Evolutionary conservation across 2,797 vertebrate genomes (phyloP).

Genomic region (Pangasius sanitwongsei): DNA sequence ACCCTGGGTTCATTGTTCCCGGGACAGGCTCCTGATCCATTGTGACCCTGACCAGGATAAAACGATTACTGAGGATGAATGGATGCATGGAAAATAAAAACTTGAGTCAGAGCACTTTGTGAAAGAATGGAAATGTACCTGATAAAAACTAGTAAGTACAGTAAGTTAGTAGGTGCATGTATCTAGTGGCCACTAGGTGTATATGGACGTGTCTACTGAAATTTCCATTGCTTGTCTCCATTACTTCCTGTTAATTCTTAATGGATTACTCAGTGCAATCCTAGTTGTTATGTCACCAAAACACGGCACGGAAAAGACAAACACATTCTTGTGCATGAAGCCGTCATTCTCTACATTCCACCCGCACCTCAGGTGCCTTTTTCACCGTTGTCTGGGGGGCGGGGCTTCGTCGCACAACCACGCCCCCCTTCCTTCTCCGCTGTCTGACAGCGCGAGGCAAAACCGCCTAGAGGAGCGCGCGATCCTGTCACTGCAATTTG

Average conservation of each 20-base stretch:
- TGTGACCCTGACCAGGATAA: not conserved
- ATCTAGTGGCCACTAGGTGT: not conserved
- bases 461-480: conserved; percentile 63
- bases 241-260: not conserved
- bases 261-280: not conserved
- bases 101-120: not conserved
- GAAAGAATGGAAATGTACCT: not conserved
- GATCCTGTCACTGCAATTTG: conserved; percentile 64
- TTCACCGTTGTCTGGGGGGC: conserved; percentile 52
- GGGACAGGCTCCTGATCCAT: not conserved
- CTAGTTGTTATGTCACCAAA: not conserved
- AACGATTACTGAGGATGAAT: not conserved
- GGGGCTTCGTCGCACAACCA: conserved; percentile 58
- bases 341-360: conserved; percentile 55
- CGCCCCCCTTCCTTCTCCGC: conserved; percentile 63
- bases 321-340: not conserved
- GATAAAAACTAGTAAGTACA: not conserved
- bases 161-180: not conserved
- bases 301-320: not conserved
- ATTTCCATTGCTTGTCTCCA: not conserved
- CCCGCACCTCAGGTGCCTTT: conserved; percentile 50
- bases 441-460: conserved; percentile 39
- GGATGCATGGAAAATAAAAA: not conserved
- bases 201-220: not conserved
- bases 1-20: not conserved